Conservation (phyloP, 2,113 vertebrate genomes). For the Rhynchomys soricoides region DNA sequence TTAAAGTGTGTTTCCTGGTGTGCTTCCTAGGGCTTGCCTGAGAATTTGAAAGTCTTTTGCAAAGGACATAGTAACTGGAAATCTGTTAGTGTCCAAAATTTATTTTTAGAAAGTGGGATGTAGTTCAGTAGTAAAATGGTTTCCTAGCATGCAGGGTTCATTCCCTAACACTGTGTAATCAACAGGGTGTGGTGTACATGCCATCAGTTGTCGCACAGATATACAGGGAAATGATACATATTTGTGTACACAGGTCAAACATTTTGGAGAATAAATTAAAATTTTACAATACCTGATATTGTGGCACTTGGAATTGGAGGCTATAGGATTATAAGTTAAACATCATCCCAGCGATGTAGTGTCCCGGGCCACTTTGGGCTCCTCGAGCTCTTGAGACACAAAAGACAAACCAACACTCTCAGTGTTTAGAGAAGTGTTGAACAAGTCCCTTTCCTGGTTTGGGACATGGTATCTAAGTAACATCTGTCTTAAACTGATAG, state of each 20-base stretch:
- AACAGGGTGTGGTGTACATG: neutral
- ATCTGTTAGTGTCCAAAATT: slow-evolving; percentile 1
- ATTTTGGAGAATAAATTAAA: neutral
- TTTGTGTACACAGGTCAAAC: neutral
- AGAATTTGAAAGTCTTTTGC: slow-evolving; percentile 46
- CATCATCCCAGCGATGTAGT: neutral
- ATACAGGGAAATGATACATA: neutral
- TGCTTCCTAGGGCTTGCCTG: slow-evolving; percentile 10
- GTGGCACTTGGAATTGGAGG: neutral
- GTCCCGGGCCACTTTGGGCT: neutral
- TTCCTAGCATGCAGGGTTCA: neutral
- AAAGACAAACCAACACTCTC: neutral
- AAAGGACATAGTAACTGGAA: slow-evolving; percentile 37
- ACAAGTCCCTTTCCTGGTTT: neutral
- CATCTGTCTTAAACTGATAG: neutral
- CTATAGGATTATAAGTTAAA: neutral
- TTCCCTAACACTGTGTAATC: neutral
- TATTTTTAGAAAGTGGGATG: neutral
- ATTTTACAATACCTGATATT: neutral
- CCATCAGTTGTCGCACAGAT: no score
- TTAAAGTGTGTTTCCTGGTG: slow-evolving; percentile 43
- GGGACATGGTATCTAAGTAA: neutral
- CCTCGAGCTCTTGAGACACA: neutral
- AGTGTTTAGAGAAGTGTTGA: neutral
- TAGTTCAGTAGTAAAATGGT: neutral